Evolutionary conservation across 2,888 invertebrate species (phyloP), one percentile per base, ranked within the genome.

Genomic region (Himalopsyche kuldschensis): DNA sequence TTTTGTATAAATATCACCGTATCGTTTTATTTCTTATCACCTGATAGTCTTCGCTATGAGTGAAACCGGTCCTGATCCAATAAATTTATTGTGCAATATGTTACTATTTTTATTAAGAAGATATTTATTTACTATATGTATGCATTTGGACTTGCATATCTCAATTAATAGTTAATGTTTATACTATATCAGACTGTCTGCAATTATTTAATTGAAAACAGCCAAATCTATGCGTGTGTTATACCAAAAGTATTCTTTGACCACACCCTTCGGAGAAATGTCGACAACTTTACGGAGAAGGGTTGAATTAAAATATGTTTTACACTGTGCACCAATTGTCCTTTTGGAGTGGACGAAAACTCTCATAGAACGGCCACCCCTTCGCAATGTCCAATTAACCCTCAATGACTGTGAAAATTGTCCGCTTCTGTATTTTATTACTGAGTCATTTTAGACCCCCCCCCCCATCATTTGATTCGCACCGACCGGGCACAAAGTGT

Each of bases 401-500:
- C 78, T 46, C 48, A 83, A 83, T 80, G 80, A 80, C 80, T 46
- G 75, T 35, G 84, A 84, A 78, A 84, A 84, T 84, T 46, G 79
- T 35, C 84, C 78, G 48, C 81, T 81, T 84, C 84, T 84, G 84
- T 84, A 79, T 81, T 84, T 84, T 84, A 84, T 69, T 78, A 84
- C 81, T 55, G 55, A 55, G 55, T 55, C 55, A 55, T 55, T 55
- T 55, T 55, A 55, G 20, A 1, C 55, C 55, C 55, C 47, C 2
- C 55, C 24, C n/a, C 55, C 20, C 55, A n/a, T 20, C 24, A 6
- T 24, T 20, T 6, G 20, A 24, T 20, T 55, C 55, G 55, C 20
- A 55, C 24, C n/a, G 55, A 55, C 55, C 55, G 20, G 20, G 55
- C 55, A 55, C 55, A 55, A 55, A 55, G 55, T 55, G 55, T 55